Evolutionary conservation across 2,888 invertebrate species (phyloP).

Genomic region (Stenolophus ochropezus): DNA sequence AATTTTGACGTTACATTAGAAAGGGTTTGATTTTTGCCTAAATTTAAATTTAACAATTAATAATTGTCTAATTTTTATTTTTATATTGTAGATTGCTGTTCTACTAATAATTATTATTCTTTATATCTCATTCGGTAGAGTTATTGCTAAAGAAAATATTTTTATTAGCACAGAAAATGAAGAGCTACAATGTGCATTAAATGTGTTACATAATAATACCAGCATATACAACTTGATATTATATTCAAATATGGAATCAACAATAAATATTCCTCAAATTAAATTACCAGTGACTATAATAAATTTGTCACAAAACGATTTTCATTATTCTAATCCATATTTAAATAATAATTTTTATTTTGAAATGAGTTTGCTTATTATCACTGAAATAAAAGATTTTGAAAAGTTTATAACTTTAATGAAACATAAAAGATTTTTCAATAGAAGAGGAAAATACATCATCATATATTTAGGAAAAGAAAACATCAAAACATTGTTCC

Average conservation of each 20-base stretch:
- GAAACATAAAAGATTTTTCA: neutral
- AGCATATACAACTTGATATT: neutral
- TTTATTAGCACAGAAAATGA: no score
- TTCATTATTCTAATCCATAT: neutral
- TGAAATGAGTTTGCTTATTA: neutral
- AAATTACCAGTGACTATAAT: neutral
- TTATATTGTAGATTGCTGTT: no score
- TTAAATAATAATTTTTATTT: neutral
- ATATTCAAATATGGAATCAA: neutral
- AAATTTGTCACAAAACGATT: neutral
- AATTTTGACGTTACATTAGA: no score
- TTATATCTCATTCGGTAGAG: no score
- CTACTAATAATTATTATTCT: no score
- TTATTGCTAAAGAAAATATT: no score
- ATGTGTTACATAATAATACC: neutral
- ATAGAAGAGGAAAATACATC: slow-evolving; percentile 6
- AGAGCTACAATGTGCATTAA: slow-evolving; percentile 10
- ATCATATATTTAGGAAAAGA: slow-evolving; percentile 5
- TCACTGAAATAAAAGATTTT: neutral
- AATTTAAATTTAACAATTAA: no score
- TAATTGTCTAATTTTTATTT: no score
- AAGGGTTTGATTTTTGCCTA: no score
- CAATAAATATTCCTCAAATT: neutral
- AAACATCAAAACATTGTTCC: neutral
- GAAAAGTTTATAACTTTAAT: neutral